Conservation (phyloP, 2,113 vertebrate genomes). For the Chitala chitala region DNA sequence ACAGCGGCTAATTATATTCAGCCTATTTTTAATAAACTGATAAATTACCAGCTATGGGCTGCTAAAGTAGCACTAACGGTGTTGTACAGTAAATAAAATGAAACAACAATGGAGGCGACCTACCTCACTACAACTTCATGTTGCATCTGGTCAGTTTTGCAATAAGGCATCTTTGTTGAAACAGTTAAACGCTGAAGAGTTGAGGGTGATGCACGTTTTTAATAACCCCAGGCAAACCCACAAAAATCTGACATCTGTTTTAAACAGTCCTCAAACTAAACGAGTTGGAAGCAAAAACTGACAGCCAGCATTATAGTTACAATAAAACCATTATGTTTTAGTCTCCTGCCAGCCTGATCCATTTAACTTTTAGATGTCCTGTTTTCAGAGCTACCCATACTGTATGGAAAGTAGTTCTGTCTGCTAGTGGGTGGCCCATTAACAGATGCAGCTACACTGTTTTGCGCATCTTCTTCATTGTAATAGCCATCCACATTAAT, state of each 20-base stretch:
- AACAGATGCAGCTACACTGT: constrained; percentile 90
- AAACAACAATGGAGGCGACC: constrained; percentile 55
- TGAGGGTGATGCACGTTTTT: neutral
- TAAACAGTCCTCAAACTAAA: constrained; percentile 9
- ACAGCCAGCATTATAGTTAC: constrained; percentile 14
- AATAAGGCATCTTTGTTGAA: constrained; percentile 97
- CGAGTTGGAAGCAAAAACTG: neutral
- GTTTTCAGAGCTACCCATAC: constrained; percentile 30
- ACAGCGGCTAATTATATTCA: constrained; percentile 79
- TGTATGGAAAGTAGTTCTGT: neutral
- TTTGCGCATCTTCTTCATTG: constrained; percentile 92
- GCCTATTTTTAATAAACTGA: constrained; percentile 79
- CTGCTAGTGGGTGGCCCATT: neutral
- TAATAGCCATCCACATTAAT: constrained; percentile 98
- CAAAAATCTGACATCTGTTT: neutral
- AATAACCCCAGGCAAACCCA: neutral
- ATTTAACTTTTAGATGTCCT: constrained; percentile 38
- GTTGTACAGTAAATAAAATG: constrained; percentile 37
- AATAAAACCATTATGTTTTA: constrained; percentile 14
- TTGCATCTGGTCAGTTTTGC: constrained; percentile 98
- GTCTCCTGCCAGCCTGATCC: constrained; percentile 34
- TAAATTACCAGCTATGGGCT: constrained; percentile 70
- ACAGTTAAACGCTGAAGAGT: constrained; percentile 71
- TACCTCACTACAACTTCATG: constrained; percentile 95
- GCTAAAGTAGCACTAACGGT: constrained; percentile 53